A percentile compares a stretch with the other conserved stretches of the same genome.
These are phyloP conservation scores for Hypotaenidia philippensis DNA, from an alignment of 2,797 vertebrate species.

Conservation along the genomic window DNA sequence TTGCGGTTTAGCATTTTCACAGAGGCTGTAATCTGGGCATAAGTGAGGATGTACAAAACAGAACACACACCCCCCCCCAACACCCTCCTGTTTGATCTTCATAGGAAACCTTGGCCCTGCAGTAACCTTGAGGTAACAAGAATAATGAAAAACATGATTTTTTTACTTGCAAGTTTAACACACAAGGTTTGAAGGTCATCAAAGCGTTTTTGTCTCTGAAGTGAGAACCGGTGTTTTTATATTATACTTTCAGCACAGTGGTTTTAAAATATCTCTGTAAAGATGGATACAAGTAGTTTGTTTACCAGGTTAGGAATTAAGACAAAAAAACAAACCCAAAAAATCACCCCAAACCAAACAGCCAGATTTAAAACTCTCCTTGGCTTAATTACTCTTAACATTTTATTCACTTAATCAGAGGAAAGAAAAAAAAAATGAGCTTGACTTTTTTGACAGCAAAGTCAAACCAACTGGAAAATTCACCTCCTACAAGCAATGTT, in stretches of 20 bases:
- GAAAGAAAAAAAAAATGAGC: conserved; percentile 48
- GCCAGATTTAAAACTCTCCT: conserved; percentile 38
- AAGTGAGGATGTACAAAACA: not conserved
- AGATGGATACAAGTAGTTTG: conserved; percentile 1
- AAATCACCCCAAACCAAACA: too few species aligned
- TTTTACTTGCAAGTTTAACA: conserved; percentile 56
- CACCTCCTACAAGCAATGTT: conserved; percentile 66
- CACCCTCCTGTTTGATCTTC: conserved; percentile 21
- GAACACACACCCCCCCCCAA: not conserved
- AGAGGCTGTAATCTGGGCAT: conserved; percentile 22
- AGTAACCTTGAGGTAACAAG: conserved; percentile 54
- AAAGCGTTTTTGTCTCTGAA: conserved; percentile 46
- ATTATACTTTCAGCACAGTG: not conserved
- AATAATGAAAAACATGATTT: conserved; percentile 39
- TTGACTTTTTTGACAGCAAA: conserved; percentile 73
- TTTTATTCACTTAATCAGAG: conserved; percentile 66
- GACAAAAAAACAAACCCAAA: not conserved
- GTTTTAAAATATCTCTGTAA: conserved; percentile 14
- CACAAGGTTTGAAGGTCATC: conserved; percentile 55
- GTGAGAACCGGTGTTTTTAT: conserved; percentile 53
- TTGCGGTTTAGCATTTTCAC: not conserved
- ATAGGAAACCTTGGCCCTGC: conserved; percentile 29
- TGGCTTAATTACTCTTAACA: conserved; percentile 61
- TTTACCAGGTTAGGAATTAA: conserved; percentile 52
- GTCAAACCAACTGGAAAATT: conserved; percentile 75